Conservation (phyloP, 2,113 vertebrate species). For the Pelobates fuscus region DNA sequence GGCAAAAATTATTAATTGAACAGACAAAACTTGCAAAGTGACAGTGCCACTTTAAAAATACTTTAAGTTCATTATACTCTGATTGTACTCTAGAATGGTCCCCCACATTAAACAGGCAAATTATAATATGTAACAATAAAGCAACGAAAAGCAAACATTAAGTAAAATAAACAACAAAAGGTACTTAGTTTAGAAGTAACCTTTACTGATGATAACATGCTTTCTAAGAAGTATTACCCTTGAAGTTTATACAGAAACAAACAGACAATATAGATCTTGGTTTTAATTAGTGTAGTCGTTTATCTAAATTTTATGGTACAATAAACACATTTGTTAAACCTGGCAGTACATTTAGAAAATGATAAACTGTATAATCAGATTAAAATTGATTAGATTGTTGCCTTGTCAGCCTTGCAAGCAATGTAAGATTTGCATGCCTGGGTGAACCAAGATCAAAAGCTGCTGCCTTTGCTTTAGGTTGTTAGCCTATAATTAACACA, state of each 20-base stretch:
- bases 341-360: conserved; percentile 8
- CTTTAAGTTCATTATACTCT: too few species aligned
- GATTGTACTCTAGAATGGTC: too few species aligned
- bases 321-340: conserved; percentile 23
- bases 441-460: too few species aligned
- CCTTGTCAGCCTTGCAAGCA: too few species aligned
- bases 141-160: conserved; percentile 3
- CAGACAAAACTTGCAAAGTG: too few species aligned
- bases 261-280: neutral
- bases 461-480: too few species aligned
- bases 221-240: conserved; percentile 15
- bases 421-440: too few species aligned
- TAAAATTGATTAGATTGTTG: neutral
- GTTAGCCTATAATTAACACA: too few species aligned
- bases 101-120: neutral
- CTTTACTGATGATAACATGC: neutral
- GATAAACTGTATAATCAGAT: conserved; percentile 19
- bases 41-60: too few species aligned
- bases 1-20: too few species aligned
- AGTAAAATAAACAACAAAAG: neutral
- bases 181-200: neutral
- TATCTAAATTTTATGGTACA: conserved; percentile 14
- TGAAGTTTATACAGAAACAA: conserved; percentile 26
- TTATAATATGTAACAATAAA: neutral
- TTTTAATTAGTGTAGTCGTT: conserved; percentile 5